Evolutionary conservation across 2,888 invertebrate species (phyloP).

Genomic region (Pachliopta kotzebuea): DNA sequence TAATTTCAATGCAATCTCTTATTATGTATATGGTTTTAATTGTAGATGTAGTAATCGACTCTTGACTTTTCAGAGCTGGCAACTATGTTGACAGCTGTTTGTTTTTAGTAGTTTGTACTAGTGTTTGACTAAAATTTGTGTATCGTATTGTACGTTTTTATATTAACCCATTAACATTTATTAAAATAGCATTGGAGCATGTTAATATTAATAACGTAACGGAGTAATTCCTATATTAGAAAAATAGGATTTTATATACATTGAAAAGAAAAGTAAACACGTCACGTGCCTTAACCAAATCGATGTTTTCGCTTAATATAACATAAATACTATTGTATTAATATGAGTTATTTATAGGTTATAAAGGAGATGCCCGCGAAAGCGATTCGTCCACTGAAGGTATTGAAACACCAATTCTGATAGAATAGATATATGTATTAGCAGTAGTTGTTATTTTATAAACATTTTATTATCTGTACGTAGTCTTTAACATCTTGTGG

Average conservation of each 20-base stretch:
- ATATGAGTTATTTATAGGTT: slow-evolving; percentile 35
- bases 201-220: slow-evolving; percentile 23
- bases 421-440: slow-evolving; percentile 46
- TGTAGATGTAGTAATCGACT: slow-evolving; percentile 13
- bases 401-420: slow-evolving; percentile 71
- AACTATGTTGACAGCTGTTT: slow-evolving; percentile 23
- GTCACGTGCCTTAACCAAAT: slow-evolving; percentile 34
- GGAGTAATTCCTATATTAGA: neutral
- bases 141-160: slow-evolving; percentile 19
- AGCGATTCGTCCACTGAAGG: slow-evolving; percentile 77
- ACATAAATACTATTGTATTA: slow-evolving; percentile 30
- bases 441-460: slow-evolving; percentile 31
- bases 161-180: slow-evolving; percentile 27
- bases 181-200: slow-evolving; percentile 23
- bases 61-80: slow-evolving; percentile 9
- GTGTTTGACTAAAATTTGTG: slow-evolving; percentile 5
- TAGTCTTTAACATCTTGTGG: slow-evolving; percentile 5
- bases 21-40: slow-evolving; percentile 4
- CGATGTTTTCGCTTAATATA: slow-evolving; percentile 29
- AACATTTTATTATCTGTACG: slow-evolving; percentile 3
- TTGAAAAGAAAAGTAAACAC: slow-evolving; percentile 11
- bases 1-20: slow-evolving; percentile 15
- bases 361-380: slow-evolving; percentile 56
- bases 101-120: slow-evolving; percentile 1
- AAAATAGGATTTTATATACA: slow-evolving; percentile 1